A percentile compares a stretch with the other conserved stretches of the same genome.
Evolutionary conservation across 2,888 invertebrate species (phyloP).

Genomic region (Spodoptera picta): DNA sequence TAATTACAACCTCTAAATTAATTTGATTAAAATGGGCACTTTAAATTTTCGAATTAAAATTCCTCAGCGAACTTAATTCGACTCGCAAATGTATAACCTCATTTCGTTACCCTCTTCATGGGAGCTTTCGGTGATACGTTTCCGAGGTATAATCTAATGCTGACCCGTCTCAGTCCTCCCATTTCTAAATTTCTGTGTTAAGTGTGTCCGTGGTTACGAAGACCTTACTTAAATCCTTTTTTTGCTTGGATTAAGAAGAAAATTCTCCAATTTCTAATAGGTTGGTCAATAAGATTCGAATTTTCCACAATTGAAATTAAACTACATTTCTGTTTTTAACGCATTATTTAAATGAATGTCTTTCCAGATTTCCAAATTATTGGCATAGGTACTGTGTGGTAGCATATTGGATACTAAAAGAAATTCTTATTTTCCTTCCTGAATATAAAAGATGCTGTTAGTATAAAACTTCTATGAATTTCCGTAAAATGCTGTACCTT

Average conservation of each 20-base stretch:
- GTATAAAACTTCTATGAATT: conserved; percentile 9
- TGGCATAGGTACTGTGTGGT: background rate
- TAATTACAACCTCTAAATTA: conserved; percentile 50
- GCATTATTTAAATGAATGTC: too few species aligned
- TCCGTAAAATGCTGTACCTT: conserved; percentile 11
- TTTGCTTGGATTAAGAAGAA: conserved; percentile 54
- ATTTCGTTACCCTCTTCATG: conserved; percentile 80
- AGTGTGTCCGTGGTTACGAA: conserved; percentile 48
- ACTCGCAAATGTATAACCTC: conserved; percentile 76
- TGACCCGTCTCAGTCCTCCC: conserved; percentile 62
- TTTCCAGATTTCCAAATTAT: too few species aligned
- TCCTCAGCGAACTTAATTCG: conserved; percentile 66
- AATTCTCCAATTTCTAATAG: conserved; percentile 34
- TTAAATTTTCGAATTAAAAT: conserved; percentile 68
- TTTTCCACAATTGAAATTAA: background rate
- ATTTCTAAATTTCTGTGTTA: conserved; percentile 65
- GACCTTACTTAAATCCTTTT: conserved; percentile 55
- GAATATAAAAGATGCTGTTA: background rate
- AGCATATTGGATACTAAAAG: background rate
- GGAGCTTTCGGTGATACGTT: conserved; percentile 73
- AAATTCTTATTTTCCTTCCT: conserved; percentile 1
- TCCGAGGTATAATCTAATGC: conserved; percentile 73
- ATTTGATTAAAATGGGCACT: conserved; percentile 59
- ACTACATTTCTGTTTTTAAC: too few species aligned
- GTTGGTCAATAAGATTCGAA: conserved; percentile 13